phyloP scores from a whole-genome alignment of 2,113 vertebrate species.

The Campylorhamphus procurvoides region DNA sequence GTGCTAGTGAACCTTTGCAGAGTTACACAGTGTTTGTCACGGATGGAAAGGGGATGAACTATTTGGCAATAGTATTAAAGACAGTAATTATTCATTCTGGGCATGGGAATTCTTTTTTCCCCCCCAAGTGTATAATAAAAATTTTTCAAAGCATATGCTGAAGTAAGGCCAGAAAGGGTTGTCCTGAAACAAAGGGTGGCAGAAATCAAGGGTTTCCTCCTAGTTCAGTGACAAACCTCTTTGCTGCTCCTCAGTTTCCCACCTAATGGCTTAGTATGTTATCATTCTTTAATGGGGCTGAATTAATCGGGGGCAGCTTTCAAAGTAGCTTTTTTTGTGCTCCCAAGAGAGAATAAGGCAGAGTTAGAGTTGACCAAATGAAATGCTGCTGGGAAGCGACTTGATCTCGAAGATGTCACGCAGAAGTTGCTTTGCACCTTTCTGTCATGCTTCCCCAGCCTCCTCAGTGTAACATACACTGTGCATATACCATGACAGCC shows the following conservation, averaged over 20 bases:
- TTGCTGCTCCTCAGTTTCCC: neutral
- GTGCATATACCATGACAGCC: too few species aligned
- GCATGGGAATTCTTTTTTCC: neutral
- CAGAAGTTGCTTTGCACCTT: neutral
- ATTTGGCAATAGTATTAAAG: neutral
- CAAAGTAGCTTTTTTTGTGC: neutral
- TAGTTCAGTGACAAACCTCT: neutral
- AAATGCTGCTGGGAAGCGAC: neutral
- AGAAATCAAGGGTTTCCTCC: neutral
- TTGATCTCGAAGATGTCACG: neutral
- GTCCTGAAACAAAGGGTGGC: neutral
- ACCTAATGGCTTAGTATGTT: neutral
- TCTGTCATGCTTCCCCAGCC: neutral
- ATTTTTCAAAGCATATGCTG: neutral
- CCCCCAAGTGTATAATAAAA: neutral
- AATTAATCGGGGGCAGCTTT: neutral
- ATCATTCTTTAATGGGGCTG: neutral
- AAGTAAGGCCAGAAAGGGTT: neutral
- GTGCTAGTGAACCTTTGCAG: neutral
- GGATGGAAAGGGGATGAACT: slow-evolving; percentile 2
- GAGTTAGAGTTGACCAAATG: neutral
- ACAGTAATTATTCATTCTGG: neutral
- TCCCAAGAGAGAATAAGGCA: neutral
- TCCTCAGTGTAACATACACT: neutral
- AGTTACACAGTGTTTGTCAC: slow-evolving; percentile 12